A percentile compares a stretch with the other conserved stretches of the same genome.
Conservation (phyloP, 1,140 invertebrate species). For the Penaeus indicus region DNA sequence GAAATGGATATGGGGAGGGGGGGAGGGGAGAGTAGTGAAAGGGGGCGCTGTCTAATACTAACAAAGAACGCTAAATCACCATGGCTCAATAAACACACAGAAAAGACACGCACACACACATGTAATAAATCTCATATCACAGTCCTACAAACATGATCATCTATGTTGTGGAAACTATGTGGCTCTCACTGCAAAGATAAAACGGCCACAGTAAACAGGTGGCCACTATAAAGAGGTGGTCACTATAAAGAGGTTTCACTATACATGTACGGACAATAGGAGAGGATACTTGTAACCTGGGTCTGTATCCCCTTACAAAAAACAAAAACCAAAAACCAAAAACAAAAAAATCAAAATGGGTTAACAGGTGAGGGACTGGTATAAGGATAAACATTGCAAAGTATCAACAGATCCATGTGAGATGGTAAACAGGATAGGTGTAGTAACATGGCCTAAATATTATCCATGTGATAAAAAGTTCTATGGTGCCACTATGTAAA, state of each 20-base stretch:
- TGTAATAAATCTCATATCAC: conserved; percentile 24
- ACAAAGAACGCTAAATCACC: conserved; percentile 32
- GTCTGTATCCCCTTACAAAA: no score
- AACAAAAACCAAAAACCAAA: no score
- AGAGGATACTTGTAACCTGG: no score
- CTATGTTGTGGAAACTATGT: conserved; percentile 25
- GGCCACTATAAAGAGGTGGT: conserved; percentile 18
- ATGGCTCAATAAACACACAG: conserved; percentile 36
- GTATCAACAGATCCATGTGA: conserved; percentile 1
- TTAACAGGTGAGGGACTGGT: no score
- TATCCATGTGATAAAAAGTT: conserved; percentile 28
- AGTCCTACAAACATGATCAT: conserved; percentile 37
- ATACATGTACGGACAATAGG: background rate
- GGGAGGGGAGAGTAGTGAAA: no score
- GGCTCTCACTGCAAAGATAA: conserved; percentile 28
- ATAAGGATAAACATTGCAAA: conserved; percentile 6
- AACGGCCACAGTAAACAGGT: background rate
- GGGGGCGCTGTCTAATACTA: conserved; percentile 30
- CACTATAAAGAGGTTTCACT: conserved; percentile 21
- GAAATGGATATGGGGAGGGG: no score
- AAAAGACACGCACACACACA: conserved; percentile 41
- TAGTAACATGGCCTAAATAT: conserved; percentile 29
- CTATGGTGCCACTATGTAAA: conserved; percentile 10
- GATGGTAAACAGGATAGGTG: background rate
- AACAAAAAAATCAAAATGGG: no score